Percentiles rank a stretch among this genome's conserved stretches.
These are phyloP conservation scores for Tokudaia muenninki DNA, from an alignment of 2,797 vertebrate genomes.

Conservation along the genomic window DNA sequence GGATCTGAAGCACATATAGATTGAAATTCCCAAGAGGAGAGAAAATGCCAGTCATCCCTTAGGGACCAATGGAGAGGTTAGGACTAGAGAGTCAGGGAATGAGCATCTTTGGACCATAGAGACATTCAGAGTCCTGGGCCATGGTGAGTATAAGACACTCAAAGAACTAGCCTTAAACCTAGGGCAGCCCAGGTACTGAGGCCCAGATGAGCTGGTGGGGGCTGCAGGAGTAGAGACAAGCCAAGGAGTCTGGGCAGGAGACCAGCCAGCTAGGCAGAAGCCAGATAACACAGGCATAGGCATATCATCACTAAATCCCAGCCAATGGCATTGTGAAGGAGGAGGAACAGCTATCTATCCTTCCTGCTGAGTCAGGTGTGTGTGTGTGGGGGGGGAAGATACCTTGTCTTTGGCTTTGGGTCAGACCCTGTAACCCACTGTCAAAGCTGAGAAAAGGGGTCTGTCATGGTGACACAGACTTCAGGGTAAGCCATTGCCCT, in stretches of 20 bases:
- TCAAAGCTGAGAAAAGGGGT: background rate
- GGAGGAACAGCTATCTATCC: background rate
- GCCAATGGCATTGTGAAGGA: background rate
- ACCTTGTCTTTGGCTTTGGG: background rate
- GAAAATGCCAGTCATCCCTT: background rate
- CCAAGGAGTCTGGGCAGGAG: background rate
- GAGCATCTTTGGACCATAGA: background rate
- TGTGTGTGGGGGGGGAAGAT: background rate
- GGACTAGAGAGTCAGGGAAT: background rate
- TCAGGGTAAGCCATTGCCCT: background rate
- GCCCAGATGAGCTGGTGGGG: background rate
- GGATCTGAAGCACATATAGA: background rate
- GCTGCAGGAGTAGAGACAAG: too few relatives aligned
- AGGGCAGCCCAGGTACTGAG: background rate
- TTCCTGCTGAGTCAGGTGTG: fast-evolving
- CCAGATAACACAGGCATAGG: fast-evolving
- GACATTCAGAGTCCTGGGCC: background rate
- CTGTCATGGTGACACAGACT: background rate
- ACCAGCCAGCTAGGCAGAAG: background rate
- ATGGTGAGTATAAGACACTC: background rate
- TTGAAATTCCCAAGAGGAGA: background rate
- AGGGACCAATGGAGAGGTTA: background rate
- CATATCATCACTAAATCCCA: background rate
- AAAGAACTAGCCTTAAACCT: background rate
- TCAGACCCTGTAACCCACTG: background rate